Evolutionary conservation across 2,888 invertebrate genomes (phyloP).

Genomic region (Chrysotoxum bicinctum): DNA sequence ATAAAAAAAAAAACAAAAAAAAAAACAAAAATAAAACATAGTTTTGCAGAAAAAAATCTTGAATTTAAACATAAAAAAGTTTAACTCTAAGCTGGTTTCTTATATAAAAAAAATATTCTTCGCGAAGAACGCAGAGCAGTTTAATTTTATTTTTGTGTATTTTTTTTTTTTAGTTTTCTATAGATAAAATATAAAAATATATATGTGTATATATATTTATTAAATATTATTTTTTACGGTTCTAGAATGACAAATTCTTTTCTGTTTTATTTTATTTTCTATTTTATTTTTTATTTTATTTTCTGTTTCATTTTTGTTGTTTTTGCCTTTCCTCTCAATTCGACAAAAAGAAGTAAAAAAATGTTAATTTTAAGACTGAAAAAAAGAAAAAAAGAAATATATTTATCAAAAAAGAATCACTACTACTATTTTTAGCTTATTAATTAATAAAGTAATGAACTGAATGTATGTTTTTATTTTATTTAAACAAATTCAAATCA

Average conservation of each 20-base stretch:
- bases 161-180: background rate
- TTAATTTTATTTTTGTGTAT: background rate
- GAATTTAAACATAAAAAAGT: background rate
- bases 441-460: background rate
- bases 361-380: constrained; percentile 30
- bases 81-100: background rate
- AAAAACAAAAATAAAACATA: background rate
- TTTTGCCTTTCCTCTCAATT: background rate
- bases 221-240: background rate
- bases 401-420: background rate
- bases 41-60: no score
- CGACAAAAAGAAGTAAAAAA: background rate
- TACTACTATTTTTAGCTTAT: background rate
- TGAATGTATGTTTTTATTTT: background rate
- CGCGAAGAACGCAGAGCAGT: background rate
- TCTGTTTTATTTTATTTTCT: no score
- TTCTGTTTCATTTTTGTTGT: background rate
- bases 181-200: background rate
- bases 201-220: background rate
- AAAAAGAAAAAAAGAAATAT: background rate
- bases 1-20: background rate
- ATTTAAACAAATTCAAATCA: background rate
- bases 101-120: background rate
- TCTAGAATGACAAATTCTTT: background rate
- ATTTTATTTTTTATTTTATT: background rate